phyloP scores from a whole-genome alignment of 2,888 invertebrate species.

The Phortica okadai region DNA sequence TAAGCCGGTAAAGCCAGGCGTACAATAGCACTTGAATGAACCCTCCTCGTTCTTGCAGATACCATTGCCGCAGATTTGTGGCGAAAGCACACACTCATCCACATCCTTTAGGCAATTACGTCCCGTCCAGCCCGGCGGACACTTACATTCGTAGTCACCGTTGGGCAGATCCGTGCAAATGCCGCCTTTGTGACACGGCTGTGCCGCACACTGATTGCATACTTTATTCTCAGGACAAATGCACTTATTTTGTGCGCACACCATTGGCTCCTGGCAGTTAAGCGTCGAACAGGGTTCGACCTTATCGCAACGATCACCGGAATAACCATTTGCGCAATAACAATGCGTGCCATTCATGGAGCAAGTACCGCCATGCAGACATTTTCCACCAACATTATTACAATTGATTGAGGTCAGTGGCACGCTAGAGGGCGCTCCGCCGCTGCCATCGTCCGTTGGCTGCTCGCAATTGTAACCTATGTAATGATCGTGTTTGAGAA shows the following conservation, averaged over 20 bases:
- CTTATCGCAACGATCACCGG: slow-evolving; percentile 74
- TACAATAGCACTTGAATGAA: slow-evolving; percentile 90
- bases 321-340: slow-evolving; percentile 73
- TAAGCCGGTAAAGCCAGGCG: slow-evolving; percentile 91
- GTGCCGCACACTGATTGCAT: slow-evolving; percentile 79
- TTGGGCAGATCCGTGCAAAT: slow-evolving; percentile 80
- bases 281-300: slow-evolving; percentile 68
- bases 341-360: slow-evolving; percentile 74
- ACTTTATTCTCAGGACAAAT: slow-evolving; percentile 75
- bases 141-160: slow-evolving; percentile 79
- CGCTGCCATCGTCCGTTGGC: slow-evolving; percentile 56
- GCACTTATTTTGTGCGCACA: slow-evolving; percentile 73
- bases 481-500: neutral
- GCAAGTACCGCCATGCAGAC: slow-evolving; percentile 75
- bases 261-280: slow-evolving; percentile 75
- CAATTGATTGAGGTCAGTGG: slow-evolving; percentile 61
- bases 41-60: slow-evolving; percentile 88
- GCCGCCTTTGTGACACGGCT: slow-evolving; percentile 82
- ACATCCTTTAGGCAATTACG: slow-evolving; percentile 82
- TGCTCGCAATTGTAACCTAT: slow-evolving; percentile 75
- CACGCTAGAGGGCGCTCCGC: slow-evolving; percentile 44
- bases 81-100: slow-evolving; percentile 80
- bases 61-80: slow-evolving; percentile 86
- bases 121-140: slow-evolving; percentile 80
- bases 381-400: slow-evolving; percentile 70